Base-by-base conservation (phyloP, 2,113 vertebrate genomes). In the Sinocyclocheilus anshuiensis region DNA sequence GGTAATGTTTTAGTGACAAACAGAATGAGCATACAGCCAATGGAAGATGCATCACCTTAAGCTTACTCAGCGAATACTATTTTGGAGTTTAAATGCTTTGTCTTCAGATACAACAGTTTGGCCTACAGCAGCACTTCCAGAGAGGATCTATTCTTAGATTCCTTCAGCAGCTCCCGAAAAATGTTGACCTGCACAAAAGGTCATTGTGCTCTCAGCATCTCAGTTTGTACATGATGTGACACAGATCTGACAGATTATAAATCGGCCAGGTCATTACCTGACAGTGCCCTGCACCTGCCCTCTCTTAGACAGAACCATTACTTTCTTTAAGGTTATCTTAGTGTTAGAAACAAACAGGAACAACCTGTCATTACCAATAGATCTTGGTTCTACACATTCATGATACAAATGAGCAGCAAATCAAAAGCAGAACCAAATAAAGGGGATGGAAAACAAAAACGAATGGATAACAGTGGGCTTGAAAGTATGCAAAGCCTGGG, bases 161-260 rank as follows among this genome's bases (percentile, higher is more conserved):
- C 67, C 50, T 24, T 57, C n/a, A 84, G 65, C 55, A 48, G 72
- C 36, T 24, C 20, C 9, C 36, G 13, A 61, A 81, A 87, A 61
- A 39, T 29, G 24, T 61, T 63, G 78, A 59, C 78, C 67, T 53
- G 42, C 39, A 53, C n/a, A 50, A 84, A 89, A 89, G 83, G 75
- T 69, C 79, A 87, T 8, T 48, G 53, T 45, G 45, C 65, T 83
- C 24, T 74, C 45, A 77, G 86, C 55, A 87, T 84, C 69, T 85
- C 83, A 29, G 88, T 69, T 77, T 65, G 39, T 39, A 89, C 39
- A 12, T 76, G 83, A 77, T 53, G 55, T 59, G 61, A 80, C 83
- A 77, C 61, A 63, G 71, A 86, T 61, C 74, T 78, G 72, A 83
- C 86, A 85, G 63, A 86, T 80, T 67, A 89, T 80, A 74, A 76